Evolutionary conservation across 1,140 invertebrate genomes (phyloP).

Genomic region (Scaptomyza pallida): DNA sequence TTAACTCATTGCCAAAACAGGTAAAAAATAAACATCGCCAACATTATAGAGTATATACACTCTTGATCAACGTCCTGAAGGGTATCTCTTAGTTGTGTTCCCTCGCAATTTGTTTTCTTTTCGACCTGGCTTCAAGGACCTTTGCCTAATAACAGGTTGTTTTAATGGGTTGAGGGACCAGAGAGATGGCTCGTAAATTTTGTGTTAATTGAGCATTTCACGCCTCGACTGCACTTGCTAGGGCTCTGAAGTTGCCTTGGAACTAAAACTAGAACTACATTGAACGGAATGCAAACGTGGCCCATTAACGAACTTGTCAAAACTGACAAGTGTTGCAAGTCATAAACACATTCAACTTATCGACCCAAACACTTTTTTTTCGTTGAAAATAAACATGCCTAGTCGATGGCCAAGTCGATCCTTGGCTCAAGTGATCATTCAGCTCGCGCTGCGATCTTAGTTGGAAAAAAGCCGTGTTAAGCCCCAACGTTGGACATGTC

Average conservation of each 20-base stretch:
- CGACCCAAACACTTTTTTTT: conserved; percentile 51
- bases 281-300: conserved; percentile 37
- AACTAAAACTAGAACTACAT: too few relatives aligned
- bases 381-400: conserved; percentile 55
- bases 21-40: too few relatives aligned
- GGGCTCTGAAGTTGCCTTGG: not conserved
- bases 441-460: conserved; percentile 31
- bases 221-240: conserved; percentile 52
- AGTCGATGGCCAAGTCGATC: conserved; percentile 50
- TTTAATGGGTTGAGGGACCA: conserved; percentile 53
- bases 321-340: conserved; percentile 72
- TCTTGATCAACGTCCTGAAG: too few relatives aligned
- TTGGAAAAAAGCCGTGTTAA: conserved; percentile 32
- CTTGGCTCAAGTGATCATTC: conserved; percentile 24
- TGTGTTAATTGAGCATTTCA: conserved; percentile 73
- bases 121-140: conserved; percentile 58
- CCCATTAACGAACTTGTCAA: conserved; percentile 75
- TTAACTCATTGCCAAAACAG: too few relatives aligned
- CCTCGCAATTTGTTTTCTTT: conserved; percentile 7
- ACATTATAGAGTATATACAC: too few relatives aligned
- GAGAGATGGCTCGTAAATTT: conserved; percentile 63
- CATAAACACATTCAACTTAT: conserved; percentile 75
- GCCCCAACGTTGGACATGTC: conserved; percentile 56
- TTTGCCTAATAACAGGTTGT: conserved; percentile 69
- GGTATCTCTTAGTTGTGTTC: too few relatives aligned